Evolutionary conservation across 2,797 vertebrate species (phyloP).

Genomic region (Remorina albescens): DNA sequence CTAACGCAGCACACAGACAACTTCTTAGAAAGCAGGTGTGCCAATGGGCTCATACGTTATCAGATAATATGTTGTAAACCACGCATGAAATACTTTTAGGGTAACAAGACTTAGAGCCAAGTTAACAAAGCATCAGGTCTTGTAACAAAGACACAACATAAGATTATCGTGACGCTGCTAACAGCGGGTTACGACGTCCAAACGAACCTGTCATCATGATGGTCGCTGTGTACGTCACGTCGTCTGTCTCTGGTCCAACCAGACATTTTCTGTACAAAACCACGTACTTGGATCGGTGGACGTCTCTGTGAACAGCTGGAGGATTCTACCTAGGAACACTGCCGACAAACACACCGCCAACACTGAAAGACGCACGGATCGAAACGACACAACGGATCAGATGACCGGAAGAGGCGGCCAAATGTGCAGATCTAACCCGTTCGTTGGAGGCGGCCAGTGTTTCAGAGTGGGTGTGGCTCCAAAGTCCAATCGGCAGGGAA

Average conservation of each 20-base stretch:
- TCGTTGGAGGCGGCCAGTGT: neutral
- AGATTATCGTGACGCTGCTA: neutral
- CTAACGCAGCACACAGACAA: neutral
- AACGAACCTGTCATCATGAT: conserved; percentile 37
- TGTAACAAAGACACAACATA: neutral
- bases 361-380: conserved; percentile 49
- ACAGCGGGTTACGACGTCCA: neutral
- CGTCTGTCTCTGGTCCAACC: conserved; percentile 30
- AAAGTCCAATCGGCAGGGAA: no score
- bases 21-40: neutral
- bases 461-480: no score
- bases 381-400: conserved; percentile 28
- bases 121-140: neutral
- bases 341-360: conserved; percentile 58
- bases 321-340: rapidly evolving
- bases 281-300: rapidly evolving
- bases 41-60: neutral
- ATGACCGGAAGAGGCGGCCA: conserved; percentile 47
- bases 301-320: neutral
- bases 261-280: conserved; percentile 51
- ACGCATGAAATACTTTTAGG: neutral
- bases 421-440: neutral
- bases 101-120: neutral
- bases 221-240: neutral
- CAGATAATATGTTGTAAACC: neutral